Percentiles rank a stretch among this genome's conserved stretches.
These are phyloP conservation scores for Anarrhichthys ocellatus DNA, from an alignment of 2,113 vertebrate genomes.

Conservation along the genomic window DNA sequence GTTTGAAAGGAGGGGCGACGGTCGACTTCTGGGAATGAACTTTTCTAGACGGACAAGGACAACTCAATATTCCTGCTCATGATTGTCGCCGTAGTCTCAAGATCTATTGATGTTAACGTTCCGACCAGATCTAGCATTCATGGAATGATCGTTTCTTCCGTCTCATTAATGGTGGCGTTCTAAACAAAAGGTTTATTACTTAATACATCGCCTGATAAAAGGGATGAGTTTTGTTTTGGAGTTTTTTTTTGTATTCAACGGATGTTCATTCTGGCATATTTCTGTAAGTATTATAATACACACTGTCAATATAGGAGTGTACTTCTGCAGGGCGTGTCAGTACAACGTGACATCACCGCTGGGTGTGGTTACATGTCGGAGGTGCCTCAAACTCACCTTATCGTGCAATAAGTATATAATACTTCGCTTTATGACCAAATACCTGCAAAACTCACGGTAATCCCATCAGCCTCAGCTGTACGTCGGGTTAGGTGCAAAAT, in stretches of 20 bases:
- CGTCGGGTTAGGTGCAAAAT: not conserved
- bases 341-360: too few relatives aligned
- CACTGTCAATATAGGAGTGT: too few relatives aligned
- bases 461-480: not conserved
- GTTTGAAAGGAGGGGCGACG: constrained; percentile 40
- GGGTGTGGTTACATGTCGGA: too few relatives aligned
- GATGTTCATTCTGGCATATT: too few relatives aligned
- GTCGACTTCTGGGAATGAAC: constrained; percentile 59
- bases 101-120: not conserved
- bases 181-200: too few relatives aligned
- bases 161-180: not conserved
- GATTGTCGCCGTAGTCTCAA: not conserved
- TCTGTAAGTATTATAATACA: too few relatives aligned
- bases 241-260: too few relatives aligned
- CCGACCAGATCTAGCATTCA: not conserved
- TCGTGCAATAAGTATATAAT: not conserved
- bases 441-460: not conserved
- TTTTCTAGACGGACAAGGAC: constrained; percentile 10
- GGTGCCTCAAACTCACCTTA: not conserved
- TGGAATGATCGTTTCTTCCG: not conserved
- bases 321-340: too few relatives aligned
- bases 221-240: too few relatives aligned
- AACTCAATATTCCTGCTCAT: constrained; percentile 35
- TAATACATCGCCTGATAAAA: too few relatives aligned
- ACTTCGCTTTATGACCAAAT: not conserved